Base-by-base conservation (phyloP, 2,888 invertebrate genomes). In the Parascotia fuliginaria region DNA sequence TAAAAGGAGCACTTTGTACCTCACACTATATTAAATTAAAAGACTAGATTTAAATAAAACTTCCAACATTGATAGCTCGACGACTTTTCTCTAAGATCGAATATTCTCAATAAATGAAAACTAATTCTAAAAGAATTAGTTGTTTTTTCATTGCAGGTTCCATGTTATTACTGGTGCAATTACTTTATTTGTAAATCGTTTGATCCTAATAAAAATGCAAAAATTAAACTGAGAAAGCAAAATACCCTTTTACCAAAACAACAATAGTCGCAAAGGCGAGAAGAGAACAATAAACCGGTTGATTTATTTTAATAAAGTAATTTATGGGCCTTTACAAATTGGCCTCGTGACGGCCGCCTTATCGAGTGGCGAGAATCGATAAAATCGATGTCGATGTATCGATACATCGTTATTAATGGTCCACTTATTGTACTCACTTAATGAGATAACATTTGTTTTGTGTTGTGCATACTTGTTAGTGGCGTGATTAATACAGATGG, bases 301-400 rank as follows among this genome's bases (percentile, higher is more conserved):
- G 89, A 90, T 90, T 90, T 90, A 90, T 90, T 87, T 87, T 88
- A 89, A 89, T 90, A 88, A 88, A 87, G 78, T 89, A 87, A 90
- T 90, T 89, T 90, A 91, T 89, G 86, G 79, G 75, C 81, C 71
- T 77, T 80, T 81, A 89, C 90, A 89, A 89, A 90, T 90, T 89
- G 89, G 83, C 77, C 84, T 81, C 81, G 80, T 83, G 87, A 84
- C 85, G 79, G 74, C 75, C 58, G 76, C 76, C 81, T 85, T 88
- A 88, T 89, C 87, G 85, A 84, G 79, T 77, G 81, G 81, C 80
- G 62, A 64, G 65, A 74, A 73, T 83, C 83, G 86, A 87, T 89
- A 84, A 83, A 85, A 85, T 83, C 84, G 75, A 73, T 83, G 76
- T 79, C 81, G 77, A 85, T 85, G 79, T 71, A 75, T 79, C 80